Conservation (phyloP, 35 echinoderm and acorn worm genomes). For the Apostichopus japonicus region DNA sequence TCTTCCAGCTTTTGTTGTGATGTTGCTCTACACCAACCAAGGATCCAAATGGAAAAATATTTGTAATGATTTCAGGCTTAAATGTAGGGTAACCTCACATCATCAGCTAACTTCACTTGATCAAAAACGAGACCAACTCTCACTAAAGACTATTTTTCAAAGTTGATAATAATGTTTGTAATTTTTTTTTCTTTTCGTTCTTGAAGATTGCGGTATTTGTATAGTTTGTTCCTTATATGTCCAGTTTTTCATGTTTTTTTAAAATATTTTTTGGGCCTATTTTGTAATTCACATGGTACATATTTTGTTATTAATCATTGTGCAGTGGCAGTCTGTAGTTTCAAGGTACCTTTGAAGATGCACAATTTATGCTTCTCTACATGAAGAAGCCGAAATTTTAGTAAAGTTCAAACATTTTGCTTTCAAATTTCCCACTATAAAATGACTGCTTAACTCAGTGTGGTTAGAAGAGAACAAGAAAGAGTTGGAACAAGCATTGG, state of each 20-base stretch:
- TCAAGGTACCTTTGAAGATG: not conserved
- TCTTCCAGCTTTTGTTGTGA: too few relatives aligned
- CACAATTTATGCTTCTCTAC: too few relatives aligned
- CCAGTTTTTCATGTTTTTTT: not conserved
- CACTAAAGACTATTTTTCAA: not conserved
- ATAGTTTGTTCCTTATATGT: slow-evolving; percentile 11
- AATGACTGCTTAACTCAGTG: too few relatives aligned
- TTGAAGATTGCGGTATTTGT: slow-evolving; percentile 1
- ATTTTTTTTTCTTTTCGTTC: not conserved
- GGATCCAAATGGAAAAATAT: too few relatives aligned
- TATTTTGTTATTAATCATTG: not conserved
- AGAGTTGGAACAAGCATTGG: too few relatives aligned
- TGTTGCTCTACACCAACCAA: too few relatives aligned
- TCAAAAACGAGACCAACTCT: not conserved
- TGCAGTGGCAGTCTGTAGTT: not conserved
- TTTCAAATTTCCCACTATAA: too few relatives aligned
- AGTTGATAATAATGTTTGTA: not conserved
- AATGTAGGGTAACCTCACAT: not conserved
- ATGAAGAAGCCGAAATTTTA: too few relatives aligned
- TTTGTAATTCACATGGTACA: not conserved
- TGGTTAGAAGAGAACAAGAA: too few relatives aligned
- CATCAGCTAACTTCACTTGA: not conserved
- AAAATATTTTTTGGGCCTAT: not conserved
- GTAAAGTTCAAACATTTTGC: too few relatives aligned
- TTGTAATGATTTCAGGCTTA: too few relatives aligned